A percentile compares a stretch with the other conserved stretches of the same genome.
These are phyloP conservation scores for Chromoteleia sp. DNA, from an alignment of 2,888 invertebrate species.

Conservation along the genomic window DNA sequence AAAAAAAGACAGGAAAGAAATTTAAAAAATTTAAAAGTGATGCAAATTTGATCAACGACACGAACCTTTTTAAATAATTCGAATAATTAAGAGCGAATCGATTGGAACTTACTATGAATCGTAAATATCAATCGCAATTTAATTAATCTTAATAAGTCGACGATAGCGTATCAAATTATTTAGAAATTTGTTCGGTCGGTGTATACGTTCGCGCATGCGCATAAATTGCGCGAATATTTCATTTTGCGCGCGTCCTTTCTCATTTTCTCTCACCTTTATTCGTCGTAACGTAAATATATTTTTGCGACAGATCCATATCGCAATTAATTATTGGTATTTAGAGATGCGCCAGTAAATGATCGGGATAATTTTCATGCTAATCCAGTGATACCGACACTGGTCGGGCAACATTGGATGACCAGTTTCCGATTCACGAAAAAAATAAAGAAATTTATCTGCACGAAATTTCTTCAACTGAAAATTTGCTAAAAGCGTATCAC, in stretches of 20 bases:
- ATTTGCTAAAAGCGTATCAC: constrained; percentile 11
- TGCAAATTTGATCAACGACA: no score
- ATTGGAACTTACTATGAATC: constrained; percentile 27
- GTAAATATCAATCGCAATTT: constrained; percentile 57
- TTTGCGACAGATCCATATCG: constrained; percentile 48
- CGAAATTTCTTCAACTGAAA: constrained; percentile 15
- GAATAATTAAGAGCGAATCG: constrained; percentile 17
- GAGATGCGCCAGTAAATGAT: constrained; percentile 60
- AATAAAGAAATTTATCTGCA: constrained; percentile 1
- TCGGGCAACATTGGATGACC: constrained; percentile 53
- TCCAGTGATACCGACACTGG: constrained; percentile 60
- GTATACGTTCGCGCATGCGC: constrained; percentile 31
- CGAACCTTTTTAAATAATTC: constrained; percentile 10
- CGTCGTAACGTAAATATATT: constrained; percentile 12
- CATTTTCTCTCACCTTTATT: constrained; percentile 4
- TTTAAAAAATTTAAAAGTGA: constrained; percentile 1
- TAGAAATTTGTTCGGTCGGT: constrained; percentile 55
- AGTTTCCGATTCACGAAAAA: constrained; percentile 41
- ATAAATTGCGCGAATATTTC: constrained; percentile 47
- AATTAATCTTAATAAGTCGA: constrained; percentile 58
- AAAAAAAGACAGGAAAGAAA: neutral
- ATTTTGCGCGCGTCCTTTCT: constrained; percentile 15
- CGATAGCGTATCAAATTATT: constrained; percentile 64
- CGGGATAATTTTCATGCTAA: constrained; percentile 63
- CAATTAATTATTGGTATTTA: constrained; percentile 61